phyloP scores from a whole-genome alignment of 1,140 invertebrate species.

The Bombus superbus region DNA sequence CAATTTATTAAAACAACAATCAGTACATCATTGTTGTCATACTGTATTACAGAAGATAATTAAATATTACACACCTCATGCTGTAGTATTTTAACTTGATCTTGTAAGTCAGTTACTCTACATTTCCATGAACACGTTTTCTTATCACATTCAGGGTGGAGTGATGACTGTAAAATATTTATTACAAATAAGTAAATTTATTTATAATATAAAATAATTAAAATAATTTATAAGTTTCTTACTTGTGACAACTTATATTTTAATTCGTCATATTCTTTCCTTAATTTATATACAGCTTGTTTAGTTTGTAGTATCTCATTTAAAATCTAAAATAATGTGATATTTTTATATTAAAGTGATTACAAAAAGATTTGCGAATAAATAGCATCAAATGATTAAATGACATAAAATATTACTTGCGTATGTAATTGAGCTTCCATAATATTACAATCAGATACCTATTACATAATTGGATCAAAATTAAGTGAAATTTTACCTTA shows the following conservation, averaged over 20 bases:
- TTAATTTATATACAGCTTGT: constrained; percentile 69
- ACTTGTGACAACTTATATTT: constrained; percentile 65
- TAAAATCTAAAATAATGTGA: constrained; percentile 57
- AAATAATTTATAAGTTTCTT: constrained; percentile 11
- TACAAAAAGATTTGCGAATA: neutral
- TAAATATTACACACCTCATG: constrained; percentile 67
- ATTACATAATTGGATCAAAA: neutral
- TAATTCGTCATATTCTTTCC: constrained; percentile 74
- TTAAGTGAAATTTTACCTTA: neutral
- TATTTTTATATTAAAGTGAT: neutral
- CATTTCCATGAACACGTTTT: constrained; percentile 64
- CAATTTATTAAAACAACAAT: neutral
- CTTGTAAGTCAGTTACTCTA: constrained; percentile 64
- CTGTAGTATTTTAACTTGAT: constrained; percentile 70
- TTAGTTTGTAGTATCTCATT: constrained; percentile 72
- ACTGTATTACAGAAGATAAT: neutral
- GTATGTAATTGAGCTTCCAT: constrained; percentile 12
- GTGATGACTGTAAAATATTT: constrained; percentile 61
- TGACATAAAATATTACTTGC: constrained; percentile 20
- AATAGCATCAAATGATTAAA: neutral
- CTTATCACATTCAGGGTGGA: constrained; percentile 62
- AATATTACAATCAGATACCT: constrained; percentile 1
- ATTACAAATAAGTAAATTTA: neutral
- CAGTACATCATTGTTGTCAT: neutral
- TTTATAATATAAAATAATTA: neutral